These are phyloP conservation scores for Ectobius pallidus DNA, from an alignment of 2,888 invertebrate species.

Conservation along the genomic window DNA sequence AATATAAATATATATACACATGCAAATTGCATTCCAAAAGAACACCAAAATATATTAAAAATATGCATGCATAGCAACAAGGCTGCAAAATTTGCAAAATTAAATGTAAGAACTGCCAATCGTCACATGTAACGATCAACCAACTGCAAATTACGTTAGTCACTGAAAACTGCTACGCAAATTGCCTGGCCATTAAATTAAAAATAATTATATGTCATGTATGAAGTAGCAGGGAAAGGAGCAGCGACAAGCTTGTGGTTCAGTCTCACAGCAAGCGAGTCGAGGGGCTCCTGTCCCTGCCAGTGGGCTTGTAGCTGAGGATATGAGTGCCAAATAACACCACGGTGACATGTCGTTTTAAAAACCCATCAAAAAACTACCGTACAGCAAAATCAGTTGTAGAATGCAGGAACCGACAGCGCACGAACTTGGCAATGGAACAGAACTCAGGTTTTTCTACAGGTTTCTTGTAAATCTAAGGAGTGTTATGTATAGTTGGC, in stretches of 20 bases:
- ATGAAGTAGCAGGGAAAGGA: conserved; percentile 22
- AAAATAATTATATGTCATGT: conserved; percentile 24
- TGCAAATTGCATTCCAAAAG: conserved; percentile 1
- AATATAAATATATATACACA: too few relatives aligned
- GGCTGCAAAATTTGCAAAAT: conserved; percentile 31
- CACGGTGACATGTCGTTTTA: conserved; percentile 41
- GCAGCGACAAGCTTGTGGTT: not conserved
- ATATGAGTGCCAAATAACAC: conserved; percentile 42
- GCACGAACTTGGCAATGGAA: not conserved
- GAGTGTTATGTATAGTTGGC: too few relatives aligned
- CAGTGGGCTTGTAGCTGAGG: conserved; percentile 33
- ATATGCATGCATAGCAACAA: conserved; percentile 28
- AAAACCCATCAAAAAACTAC: conserved; percentile 42
- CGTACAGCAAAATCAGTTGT: conserved; percentile 41
- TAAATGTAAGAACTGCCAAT: conserved; percentile 31
- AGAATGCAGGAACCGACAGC: conserved; percentile 38
- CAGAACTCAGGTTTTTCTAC: not conserved
- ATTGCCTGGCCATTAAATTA: conserved; percentile 35
- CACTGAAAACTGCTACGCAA: conserved; percentile 37
- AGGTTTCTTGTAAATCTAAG: too few relatives aligned
- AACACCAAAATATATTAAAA: conserved; percentile 13
- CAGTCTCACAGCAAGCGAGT: not conserved
- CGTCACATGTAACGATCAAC: conserved; percentile 31
- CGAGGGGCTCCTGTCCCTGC: conserved; percentile 32
- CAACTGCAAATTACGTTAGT: conserved; percentile 38